Conservation (phyloP, 2,888 invertebrate genomes). For the Philaethria dido region DNA sequence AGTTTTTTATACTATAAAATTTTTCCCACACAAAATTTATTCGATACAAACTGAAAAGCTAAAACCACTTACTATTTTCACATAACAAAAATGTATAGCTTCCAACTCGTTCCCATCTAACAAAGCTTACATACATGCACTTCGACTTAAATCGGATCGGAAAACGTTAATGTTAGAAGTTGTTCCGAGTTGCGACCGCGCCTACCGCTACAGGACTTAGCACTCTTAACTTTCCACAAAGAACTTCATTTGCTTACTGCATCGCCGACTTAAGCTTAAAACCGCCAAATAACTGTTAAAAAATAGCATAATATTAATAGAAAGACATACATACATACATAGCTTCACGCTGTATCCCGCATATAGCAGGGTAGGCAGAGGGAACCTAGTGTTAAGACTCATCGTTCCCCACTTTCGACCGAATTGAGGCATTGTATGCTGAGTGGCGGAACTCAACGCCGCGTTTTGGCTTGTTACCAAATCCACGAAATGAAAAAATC, state of each 20-base stretch:
- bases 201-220: slow-evolving; percentile 68
- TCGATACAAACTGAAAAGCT: background rate
- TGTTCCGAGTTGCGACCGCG: slow-evolving; percentile 57
- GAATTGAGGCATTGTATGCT: too few relatives aligned
- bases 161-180: slow-evolving; percentile 45
- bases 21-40: background rate
- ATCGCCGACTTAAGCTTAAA: slow-evolving; percentile 43
- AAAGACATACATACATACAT: too few relatives aligned
- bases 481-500: too few relatives aligned
- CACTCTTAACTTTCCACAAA: slow-evolving; percentile 67
- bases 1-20: too few relatives aligned
- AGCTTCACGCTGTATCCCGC: too few relatives aligned
- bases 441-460: too few relatives aligned
- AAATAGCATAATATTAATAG: too few relatives aligned
- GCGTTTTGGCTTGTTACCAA: too few relatives aligned
- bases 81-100: slow-evolving; percentile 21
- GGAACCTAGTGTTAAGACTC: too few relatives aligned
- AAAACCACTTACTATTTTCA: background rate
- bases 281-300: too few relatives aligned
- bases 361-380: too few relatives aligned
- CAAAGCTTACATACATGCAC: slow-evolving; percentile 34
- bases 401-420: too few relatives aligned
- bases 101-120: slow-evolving; percentile 25
- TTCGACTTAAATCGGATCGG: slow-evolving; percentile 39
- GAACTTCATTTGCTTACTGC: slow-evolving; percentile 55